Evolutionary conservation across 2,113 vertebrate genomes (phyloP), one percentile per base, ranked within the genome.

Genomic region (Sakesphorus luctuosus): DNA sequence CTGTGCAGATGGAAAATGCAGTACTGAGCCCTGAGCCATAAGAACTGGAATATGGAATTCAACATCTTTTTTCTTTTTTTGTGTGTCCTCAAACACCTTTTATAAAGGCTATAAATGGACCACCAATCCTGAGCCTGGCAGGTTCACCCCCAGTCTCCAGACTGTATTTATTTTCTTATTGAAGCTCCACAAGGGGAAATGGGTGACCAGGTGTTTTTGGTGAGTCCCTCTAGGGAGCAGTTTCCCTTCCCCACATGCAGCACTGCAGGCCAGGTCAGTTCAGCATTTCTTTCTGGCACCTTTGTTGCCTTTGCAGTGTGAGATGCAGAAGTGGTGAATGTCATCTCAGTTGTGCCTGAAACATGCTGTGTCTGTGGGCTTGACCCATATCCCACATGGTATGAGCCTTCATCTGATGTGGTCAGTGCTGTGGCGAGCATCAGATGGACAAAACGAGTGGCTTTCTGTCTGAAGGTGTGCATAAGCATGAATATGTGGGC

Each of bases 301-400:
- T 75, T 50, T 81, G 50, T 49, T 78, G 43, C 49, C 15, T 65
- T 80, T 63, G 15, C 2, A 20, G 9, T 55, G 24, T n/a, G 55
- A 71, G 69, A 21, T 35, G 43, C 47, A 74, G 38, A 33, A 33
- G 4, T 67, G 43, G 5, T 10, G 2, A 46, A 4, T 20, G 8
- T 35, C 6, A 3, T 82, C 55, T 66, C 4, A 1, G 6, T 52
- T 66, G 43, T 73, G 53, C 35, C 25, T 55, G 47, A 53, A 53
- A 21, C 36, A 4, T 0, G 0, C 19, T 49, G 40, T 43, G 7
- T 61, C 91, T 0, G 0, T 0, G 6, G 62, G 56, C 47, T 88
- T 62, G 52, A 35, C 38, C 17, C 0, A 1, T 6, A 19, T 18
- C 56, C n/a, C 0, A 0, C 0, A 0, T 2, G 5, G 26, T 3